phyloP scores from a whole-genome alignment of 2,797 vertebrate genomes.

The Anableps anableps region DNA sequence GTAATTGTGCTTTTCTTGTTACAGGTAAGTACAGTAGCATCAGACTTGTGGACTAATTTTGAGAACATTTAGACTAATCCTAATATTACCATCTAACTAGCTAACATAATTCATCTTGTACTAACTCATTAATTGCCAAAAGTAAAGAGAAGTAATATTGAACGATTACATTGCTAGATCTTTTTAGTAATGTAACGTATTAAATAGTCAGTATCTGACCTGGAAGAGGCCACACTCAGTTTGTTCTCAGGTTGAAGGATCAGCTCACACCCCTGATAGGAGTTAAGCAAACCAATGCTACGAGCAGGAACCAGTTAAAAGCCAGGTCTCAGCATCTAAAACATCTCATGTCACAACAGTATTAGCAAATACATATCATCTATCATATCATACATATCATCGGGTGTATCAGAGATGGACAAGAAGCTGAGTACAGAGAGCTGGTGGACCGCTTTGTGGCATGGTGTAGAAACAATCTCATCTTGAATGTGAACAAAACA shows the following conservation, averaged over 20 bases:
- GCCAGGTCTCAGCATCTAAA: not conserved
- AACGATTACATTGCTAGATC: too few relatives aligned
- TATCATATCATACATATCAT: too few relatives aligned
- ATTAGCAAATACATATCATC: not conserved
- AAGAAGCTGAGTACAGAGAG: too few relatives aligned
- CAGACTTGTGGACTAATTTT: conserved; percentile 5
- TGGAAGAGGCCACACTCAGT: not conserved
- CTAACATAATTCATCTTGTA: not conserved
- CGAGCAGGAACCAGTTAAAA: not conserved
- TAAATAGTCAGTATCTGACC: not conserved
- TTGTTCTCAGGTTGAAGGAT: not conserved
- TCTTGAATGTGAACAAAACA: too few relatives aligned
- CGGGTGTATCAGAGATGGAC: too few relatives aligned
- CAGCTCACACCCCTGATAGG: too few relatives aligned
- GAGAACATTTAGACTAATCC: not conserved
- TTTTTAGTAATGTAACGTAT: not conserved
- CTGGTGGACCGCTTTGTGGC: too few relatives aligned
- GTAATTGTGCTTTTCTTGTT: conserved; percentile 2
- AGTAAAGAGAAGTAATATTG: not conserved
- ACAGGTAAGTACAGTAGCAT: conserved; percentile 14
- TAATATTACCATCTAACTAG: not conserved
- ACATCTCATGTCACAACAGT: not conserved
- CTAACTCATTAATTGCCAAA: not conserved
- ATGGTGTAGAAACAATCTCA: too few relatives aligned
- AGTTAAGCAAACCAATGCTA: not conserved